phyloP scores from a whole-genome alignment of 1,140 invertebrate species.

The Platyscapa corneri region DNA sequence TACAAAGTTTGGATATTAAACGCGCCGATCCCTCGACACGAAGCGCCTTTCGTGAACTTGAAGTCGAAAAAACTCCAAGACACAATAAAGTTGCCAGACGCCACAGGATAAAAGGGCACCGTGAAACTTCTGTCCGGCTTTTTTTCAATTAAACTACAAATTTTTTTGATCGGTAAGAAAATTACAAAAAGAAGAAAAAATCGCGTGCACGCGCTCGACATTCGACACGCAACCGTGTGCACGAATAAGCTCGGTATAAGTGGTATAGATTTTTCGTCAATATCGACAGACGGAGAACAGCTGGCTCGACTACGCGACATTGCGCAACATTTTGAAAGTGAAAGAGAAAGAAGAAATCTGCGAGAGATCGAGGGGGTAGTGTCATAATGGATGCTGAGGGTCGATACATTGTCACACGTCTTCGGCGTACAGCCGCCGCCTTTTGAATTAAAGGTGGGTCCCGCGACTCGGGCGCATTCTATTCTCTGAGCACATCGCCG shows the following conservation, averaged over 20 bases:
- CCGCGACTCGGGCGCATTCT: slow-evolving; percentile 41
- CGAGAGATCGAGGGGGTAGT: slow-evolving; percentile 38
- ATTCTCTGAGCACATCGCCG: slow-evolving; percentile 33
- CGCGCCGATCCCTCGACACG: background rate
- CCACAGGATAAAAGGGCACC: no score
- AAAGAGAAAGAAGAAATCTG: slow-evolving; percentile 43
- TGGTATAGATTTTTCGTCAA: background rate
- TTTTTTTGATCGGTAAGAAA: no score
- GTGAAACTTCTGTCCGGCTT: no score
- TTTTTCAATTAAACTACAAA: no score
- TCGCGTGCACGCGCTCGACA: no score
- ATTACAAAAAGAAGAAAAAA: no score
- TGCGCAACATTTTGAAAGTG: slow-evolving; percentile 11
- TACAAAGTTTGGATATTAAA: background rate
- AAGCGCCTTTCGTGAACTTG: no score
- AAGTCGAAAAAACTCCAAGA: no score
- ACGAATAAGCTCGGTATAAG: no score
- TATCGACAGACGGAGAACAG: background rate
- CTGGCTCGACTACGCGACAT: background rate
- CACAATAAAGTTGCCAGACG: no score
- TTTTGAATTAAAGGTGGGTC: slow-evolving; percentile 49
- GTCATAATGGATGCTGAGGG: slow-evolving; percentile 49
- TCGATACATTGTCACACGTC: slow-evolving; percentile 46
- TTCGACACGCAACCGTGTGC: no score
- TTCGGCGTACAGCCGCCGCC: slow-evolving; percentile 8